These are phyloP conservation scores for Agrochola lychnidis DNA, from an alignment of 2,888 invertebrate genomes.

Conservation along the genomic window DNA sequence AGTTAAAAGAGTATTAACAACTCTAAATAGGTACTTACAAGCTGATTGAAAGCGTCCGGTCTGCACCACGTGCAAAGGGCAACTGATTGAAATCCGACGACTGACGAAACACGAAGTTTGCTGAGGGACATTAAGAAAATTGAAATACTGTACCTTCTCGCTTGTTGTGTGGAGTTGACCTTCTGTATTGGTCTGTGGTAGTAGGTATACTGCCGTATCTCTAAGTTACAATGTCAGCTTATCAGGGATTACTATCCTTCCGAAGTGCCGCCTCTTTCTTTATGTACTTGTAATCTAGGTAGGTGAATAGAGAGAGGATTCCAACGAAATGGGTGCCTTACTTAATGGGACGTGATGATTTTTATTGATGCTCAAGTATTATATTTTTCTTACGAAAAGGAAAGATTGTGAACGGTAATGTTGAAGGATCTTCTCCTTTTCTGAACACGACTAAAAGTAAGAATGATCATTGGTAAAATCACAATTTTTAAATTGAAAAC, in stretches of 20 bases:
- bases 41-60: too few relatives aligned
- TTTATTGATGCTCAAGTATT: neutral
- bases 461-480: neutral
- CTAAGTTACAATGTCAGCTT: conserved; percentile 56
- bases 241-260: conserved; percentile 55
- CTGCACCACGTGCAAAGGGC: too few relatives aligned
- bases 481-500: neutral
- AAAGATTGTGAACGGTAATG: neutral
- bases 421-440: neutral
- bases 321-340: conserved; percentile 14
- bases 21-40: too few relatives aligned
- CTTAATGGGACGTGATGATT: conserved; percentile 25
- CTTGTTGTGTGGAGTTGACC: neutral
- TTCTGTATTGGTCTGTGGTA: conserved; percentile 2
- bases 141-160: neutral
- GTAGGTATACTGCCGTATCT: conserved; percentile 13
- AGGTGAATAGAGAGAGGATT: conserved; percentile 33
- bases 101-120: too few relatives aligned
- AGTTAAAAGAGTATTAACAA: too few relatives aligned
- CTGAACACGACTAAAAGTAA: too few relatives aligned
- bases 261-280: conserved; percentile 39
- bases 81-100: too few relatives aligned
- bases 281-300: conserved; percentile 44
- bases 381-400: neutral
- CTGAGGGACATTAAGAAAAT: too few relatives aligned